Conservation (phyloP, 2,888 invertebrate species). For the Diloba caeruleocephala region DNA sequence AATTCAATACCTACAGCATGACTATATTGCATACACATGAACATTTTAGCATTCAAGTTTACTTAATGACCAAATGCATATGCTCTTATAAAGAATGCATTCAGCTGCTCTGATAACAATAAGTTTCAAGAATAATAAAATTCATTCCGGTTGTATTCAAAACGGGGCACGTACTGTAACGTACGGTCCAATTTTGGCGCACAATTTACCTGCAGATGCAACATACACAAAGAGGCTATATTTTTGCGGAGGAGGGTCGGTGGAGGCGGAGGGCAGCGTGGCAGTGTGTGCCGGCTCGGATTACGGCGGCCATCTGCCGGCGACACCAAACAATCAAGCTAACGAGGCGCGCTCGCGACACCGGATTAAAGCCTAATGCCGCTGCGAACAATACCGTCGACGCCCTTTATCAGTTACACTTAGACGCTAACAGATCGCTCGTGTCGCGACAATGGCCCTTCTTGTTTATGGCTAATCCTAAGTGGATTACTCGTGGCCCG, state of each 20-base stretch:
- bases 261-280: slow-evolving; percentile 51
- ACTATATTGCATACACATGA: slow-evolving; percentile 26
- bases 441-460: slow-evolving; percentile 81
- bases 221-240: slow-evolving; percentile 86
- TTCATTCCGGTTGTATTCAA: slow-evolving; percentile 81
- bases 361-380: slow-evolving; percentile 87
- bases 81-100: slow-evolving; percentile 50
- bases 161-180: slow-evolving; percentile 76
- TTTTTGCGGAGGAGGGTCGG: slow-evolving; percentile 55
- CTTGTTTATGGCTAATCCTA: slow-evolving; percentile 86
- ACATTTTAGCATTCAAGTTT: slow-evolving; percentile 44
- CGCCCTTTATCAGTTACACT: slow-evolving; percentile 81
- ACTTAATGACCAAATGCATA: slow-evolving; percentile 50
- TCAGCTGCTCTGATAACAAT: slow-evolving; percentile 81
- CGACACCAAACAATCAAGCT: slow-evolving; percentile 86
- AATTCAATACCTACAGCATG: too few relatives aligned
- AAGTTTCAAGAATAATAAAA: slow-evolving; percentile 82
- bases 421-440: slow-evolving; percentile 85
- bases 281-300: slow-evolving; percentile 72
- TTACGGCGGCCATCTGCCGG: slow-evolving; percentile 86
- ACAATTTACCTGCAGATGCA: slow-evolving; percentile 89
- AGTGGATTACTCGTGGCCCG: slow-evolving; percentile 81
- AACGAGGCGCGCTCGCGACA: slow-evolving; percentile 84
- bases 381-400: slow-evolving; percentile 82
- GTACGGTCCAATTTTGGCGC: slow-evolving; percentile 84